These are phyloP conservation scores for Lagopus leucura DNA, from an alignment of 2,113 vertebrate species.

Conservation along the genomic window DNA sequence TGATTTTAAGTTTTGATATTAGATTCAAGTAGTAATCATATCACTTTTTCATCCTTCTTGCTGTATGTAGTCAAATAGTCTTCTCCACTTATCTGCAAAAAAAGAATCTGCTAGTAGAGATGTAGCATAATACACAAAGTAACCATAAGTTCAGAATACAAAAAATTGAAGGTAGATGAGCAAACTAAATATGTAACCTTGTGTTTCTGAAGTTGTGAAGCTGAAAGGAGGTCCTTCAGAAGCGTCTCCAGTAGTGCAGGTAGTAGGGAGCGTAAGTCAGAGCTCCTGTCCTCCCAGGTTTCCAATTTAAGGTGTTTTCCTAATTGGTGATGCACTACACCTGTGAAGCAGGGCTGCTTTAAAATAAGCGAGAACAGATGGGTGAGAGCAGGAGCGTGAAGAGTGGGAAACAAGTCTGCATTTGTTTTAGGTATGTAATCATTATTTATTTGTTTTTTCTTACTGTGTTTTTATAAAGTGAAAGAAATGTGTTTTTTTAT, in stretches of 20 bases:
- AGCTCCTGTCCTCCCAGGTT: not conserved
- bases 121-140: too few species aligned
- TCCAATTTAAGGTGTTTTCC: not conserved
- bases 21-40: too few species aligned
- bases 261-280: rapidly evolving
- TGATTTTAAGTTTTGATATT: too few species aligned
- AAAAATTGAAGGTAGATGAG: too few species aligned
- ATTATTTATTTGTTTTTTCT: not conserved
- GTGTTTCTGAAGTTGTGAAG: not conserved
- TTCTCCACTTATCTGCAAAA: too few species aligned
- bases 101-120: too few species aligned
- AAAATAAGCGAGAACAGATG: not conserved
- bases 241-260: not conserved
- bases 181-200: too few species aligned
- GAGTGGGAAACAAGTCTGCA: not conserved
- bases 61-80: too few species aligned
- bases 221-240: not conserved
- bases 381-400: not conserved
- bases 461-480: not conserved
- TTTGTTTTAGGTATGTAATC: rapidly evolving
- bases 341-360: not conserved
- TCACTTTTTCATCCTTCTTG: too few species aligned
- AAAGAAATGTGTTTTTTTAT: not conserved
- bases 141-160: too few species aligned
- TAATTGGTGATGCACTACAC: not conserved